Evolutionary conservation across 2,797 vertebrate species (phyloP).

Genomic region (Sebastes itinus): DNA sequence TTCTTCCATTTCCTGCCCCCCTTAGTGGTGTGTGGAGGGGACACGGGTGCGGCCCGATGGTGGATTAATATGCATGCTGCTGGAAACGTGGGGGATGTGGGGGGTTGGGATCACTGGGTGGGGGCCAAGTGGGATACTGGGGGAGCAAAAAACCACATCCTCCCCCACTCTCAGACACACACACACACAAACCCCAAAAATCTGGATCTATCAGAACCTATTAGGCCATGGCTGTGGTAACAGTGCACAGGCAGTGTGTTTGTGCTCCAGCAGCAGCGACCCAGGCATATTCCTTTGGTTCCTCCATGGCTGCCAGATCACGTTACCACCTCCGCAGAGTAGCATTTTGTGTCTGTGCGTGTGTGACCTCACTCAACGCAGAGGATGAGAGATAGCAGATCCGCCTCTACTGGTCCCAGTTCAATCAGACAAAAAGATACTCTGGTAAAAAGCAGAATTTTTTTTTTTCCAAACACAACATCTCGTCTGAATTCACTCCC

Average conservation of each 20-base stretch:
- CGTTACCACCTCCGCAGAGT: conserved; percentile 43
- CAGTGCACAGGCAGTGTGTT: conserved; percentile 52
- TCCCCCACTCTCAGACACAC: conserved; percentile 3
- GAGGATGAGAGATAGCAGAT: conserved; percentile 1
- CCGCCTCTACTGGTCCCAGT: conserved; percentile 1
- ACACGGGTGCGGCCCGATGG: conserved; percentile 1
- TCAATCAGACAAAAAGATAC: neutral
- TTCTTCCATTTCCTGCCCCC: conserved; percentile 25
- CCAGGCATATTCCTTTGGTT: conserved; percentile 19
- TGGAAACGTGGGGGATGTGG: conserved; percentile 17
- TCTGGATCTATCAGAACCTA: conserved; percentile 52
- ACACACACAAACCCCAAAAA: conserved; percentile 3
- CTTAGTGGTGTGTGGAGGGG: conserved; percentile 3
- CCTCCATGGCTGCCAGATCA: conserved; percentile 57
- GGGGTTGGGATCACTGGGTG: conserved; percentile 11
- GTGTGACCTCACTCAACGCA: conserved; percentile 41
- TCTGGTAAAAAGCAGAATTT: neutral
- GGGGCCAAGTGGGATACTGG: conserved; percentile 13
- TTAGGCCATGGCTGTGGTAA: conserved; percentile 45
- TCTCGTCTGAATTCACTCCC: no score
- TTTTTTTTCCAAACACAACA: neutral
- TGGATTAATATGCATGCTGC: conserved; percentile 41
- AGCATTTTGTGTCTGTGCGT: conserved; percentile 29
- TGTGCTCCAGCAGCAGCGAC: conserved; percentile 26
- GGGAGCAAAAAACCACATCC: conserved; percentile 2